Percentiles rank a stretch among this genome's conserved stretches.
phyloP scores from a whole-genome alignment of 1,140 invertebrate genomes.

The Bicyclus anynana region DNA sequence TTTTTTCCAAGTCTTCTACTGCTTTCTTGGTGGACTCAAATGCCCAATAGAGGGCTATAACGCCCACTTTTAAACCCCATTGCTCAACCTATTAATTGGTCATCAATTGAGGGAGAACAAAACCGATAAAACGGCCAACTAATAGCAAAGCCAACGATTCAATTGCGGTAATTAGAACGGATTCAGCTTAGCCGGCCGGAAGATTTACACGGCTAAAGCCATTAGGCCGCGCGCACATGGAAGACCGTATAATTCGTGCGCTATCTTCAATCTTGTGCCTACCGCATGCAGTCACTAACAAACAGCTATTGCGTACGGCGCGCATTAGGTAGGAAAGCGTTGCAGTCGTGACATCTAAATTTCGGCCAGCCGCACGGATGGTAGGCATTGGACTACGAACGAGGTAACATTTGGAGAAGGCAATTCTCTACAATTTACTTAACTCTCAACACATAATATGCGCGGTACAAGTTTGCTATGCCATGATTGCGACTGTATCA shows the following conservation, averaged over 20 bases:
- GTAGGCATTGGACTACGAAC: constrained; percentile 14
- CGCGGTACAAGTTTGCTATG: no score
- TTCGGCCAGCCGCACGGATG: constrained; percentile 59
- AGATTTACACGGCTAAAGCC: constrained; percentile 48
- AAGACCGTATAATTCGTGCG: constrained; percentile 55
- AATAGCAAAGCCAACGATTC: background rate
- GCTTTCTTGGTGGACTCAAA: no score
- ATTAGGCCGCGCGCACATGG: constrained; percentile 39
- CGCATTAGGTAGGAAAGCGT: constrained; percentile 61
- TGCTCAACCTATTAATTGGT: no score
- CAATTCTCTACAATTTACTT: constrained; percentile 7
- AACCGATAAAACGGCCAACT: background rate
- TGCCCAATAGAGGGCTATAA: no score
- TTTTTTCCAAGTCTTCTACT: no score
- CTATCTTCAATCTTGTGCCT: constrained; percentile 68
- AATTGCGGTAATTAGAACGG: constrained; percentile 19
- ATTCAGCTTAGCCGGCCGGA: constrained; percentile 24
- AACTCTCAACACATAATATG: no score
- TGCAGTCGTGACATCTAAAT: constrained; percentile 70
- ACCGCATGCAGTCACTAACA: constrained; percentile 61
- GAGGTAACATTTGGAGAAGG: background rate
- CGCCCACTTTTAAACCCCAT: no score
- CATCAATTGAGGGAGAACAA: no score
- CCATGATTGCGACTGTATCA: no score
- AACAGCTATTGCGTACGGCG: constrained; percentile 59